Conservation (phyloP, 2,113 vertebrate genomes). For the Morphnarchus princeps region DNA sequence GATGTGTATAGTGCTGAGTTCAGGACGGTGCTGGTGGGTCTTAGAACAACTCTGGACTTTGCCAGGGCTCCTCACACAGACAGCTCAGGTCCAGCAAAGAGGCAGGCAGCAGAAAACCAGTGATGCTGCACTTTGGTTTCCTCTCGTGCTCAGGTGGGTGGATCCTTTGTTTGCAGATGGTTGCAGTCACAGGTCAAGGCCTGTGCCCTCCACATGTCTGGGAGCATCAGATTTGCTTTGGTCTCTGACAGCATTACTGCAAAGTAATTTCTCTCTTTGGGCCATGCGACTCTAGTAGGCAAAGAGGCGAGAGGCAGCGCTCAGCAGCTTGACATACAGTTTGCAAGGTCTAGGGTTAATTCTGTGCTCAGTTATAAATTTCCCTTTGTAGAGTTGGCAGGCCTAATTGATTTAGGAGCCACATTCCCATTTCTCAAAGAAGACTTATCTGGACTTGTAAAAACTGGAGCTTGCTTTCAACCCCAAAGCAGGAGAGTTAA, state of each 20-base stretch:
- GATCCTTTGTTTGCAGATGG: neutral
- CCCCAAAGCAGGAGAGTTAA: neutral
- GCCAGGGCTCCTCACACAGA: neutral
- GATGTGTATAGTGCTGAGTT: neutral
- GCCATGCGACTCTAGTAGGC: neutral
- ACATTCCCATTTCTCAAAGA: conserved; percentile 14
- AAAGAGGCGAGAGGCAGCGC: neutral
- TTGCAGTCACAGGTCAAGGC: conserved; percentile 24
- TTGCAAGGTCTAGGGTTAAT: conserved; percentile 41
- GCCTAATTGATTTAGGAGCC: conserved; percentile 52
- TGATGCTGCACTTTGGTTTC: neutral
- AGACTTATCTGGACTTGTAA: conserved; percentile 28
- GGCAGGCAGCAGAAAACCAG: neutral
- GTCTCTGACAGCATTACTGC: conserved; percentile 26
- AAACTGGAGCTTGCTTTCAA: conserved; percentile 2
- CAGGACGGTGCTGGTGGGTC: neutral
- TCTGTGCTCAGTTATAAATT: conserved; percentile 8
- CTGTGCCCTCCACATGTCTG: conserved; percentile 14
- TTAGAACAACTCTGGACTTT: neutral
- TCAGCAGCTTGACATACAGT: neutral
- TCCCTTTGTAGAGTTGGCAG: neutral
- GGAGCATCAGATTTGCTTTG: conserved; percentile 48
- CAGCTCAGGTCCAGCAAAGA: neutral
- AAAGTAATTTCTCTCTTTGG: neutral
- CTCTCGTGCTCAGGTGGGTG: neutral